Evolutionary conservation across 2,888 invertebrate species (phyloP).

Genomic region (Lottia gigantea): DNA sequence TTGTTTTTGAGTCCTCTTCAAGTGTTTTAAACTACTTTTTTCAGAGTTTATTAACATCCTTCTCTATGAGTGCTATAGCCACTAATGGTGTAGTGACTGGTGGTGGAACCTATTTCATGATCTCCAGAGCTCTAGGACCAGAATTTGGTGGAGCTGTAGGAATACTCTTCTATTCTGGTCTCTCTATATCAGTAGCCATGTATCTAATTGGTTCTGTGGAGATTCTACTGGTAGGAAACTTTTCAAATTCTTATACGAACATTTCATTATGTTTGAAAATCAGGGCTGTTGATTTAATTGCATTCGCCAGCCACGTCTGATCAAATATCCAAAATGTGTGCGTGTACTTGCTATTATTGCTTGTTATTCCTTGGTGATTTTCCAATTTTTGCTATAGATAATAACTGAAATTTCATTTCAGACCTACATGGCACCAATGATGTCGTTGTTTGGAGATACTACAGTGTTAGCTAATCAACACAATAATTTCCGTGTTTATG

Average conservation of each 20-base stretch:
- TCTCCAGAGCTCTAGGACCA: constrained; percentile 93
- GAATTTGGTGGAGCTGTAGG: constrained; percentile 99
- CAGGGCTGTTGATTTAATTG: too few relatives aligned
- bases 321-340: too few relatives aligned
- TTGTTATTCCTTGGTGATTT: too few relatives aligned
- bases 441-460: constrained; percentile 87
- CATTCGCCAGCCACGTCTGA: too few relatives aligned
- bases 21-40: constrained; percentile 35
- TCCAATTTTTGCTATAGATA: too few relatives aligned
- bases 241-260: background rate
- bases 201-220: constrained; percentile 99
- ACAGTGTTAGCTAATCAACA: constrained; percentile 79
- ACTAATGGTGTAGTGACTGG: constrained; percentile 97
- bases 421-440: constrained; percentile 70
- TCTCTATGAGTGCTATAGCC: constrained; percentile 99
- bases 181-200: constrained; percentile 98
- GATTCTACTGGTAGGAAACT: constrained; percentile 83
- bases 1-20: too few relatives aligned
- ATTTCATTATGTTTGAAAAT: too few relatives aligned
- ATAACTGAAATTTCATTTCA: constrained; percentile 36
- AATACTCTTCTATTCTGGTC: constrained; percentile 97
- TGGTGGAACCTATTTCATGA: constrained; percentile 99
- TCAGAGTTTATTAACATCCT: constrained; percentile 74
- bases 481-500: constrained; percentile 98
- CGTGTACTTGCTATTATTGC: too few relatives aligned